These are phyloP conservation scores for Drosophila atripex DNA, from an alignment of 2,888 invertebrate species.

Conservation along the genomic window DNA sequence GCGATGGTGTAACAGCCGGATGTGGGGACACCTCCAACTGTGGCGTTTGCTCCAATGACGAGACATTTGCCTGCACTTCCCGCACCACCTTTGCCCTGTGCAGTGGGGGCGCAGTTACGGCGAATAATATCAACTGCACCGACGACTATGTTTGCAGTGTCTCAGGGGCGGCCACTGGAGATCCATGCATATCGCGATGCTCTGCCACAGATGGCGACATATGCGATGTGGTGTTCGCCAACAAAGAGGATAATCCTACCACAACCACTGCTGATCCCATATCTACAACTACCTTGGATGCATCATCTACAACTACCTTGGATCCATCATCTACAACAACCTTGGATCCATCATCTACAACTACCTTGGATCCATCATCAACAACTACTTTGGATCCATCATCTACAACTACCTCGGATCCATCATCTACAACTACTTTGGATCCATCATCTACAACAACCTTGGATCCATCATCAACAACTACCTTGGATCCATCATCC, in stretches of 20 bases:
- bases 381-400: too few relatives aligned
- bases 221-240: conserved; percentile 54
- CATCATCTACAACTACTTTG: too few relatives aligned
- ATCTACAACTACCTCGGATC: too few relatives aligned
- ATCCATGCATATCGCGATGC: conserved; percentile 63
- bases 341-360: too few relatives aligned
- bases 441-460: conserved; percentile 2
- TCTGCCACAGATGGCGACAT: conserved; percentile 8
- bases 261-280: conserved; percentile 8
- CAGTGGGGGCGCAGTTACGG: neutral
- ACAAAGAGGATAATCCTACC: neutral
- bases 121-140: conserved; percentile 46
- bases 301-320: neutral
- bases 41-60: conserved; percentile 35
- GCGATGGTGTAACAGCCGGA: neutral
- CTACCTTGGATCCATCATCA: too few relatives aligned
- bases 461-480: conserved; percentile 1
- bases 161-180: neutral
- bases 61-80: conserved; percentile 65
- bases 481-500: neutral
- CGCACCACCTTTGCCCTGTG: conserved; percentile 66
- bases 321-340: too few relatives aligned
- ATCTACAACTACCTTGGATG: neutral
- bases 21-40: conserved; percentile 68
- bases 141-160: conserved; percentile 54